Evolutionary conservation across 1,140 invertebrate species (phyloP), one percentile per base, ranked within the genome.

Genomic region (Sitobion miscanthi): DNA sequence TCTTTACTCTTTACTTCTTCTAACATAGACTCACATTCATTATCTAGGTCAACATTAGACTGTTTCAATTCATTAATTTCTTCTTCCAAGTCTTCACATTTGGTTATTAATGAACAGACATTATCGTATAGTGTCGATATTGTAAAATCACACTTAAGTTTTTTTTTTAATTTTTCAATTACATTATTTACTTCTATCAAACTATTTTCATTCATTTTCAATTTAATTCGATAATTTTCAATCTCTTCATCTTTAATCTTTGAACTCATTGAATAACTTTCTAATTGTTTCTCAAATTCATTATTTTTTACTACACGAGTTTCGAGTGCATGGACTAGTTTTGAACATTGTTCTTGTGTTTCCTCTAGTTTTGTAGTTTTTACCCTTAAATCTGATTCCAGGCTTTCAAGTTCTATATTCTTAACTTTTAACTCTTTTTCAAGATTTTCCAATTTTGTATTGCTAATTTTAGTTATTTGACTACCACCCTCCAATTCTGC

Each of bases 1-100:
- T 93, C 91, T 57, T 85, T 93, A 57, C 21, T 25, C 45, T 93
- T 93, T 30, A 93, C 38, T 57, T 93, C 91, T 54, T 45, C 30
- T 30, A 93, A 93, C 91, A 93, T 93, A 2, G 49, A 38, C 11
- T 93, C 91, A 23, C 91, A 93, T 54, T 93, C 91, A 42, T 54
- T 86, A 25, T 93, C 91, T 7, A 93, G 85, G 17, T 93, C 85
- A 1, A 1, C 54, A 57, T 93, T 93, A 42, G 14, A 49, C 20
- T 21, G 35, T 57, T 93, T 93, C 1, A 93, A 30, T 54, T 86
- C 91, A 14, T 85, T 52, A 7, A 54, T 38, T 92, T 92, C 91
- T 57, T 93, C 35, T 45, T 57, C 21, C 8, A 93, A 93, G 17
- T 9, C 0, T 85, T 86, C 49, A 93, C 38, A 93, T 92, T 83